phyloP scores from a whole-genome alignment of 1,140 invertebrate species.

The Samia ricini region DNA sequence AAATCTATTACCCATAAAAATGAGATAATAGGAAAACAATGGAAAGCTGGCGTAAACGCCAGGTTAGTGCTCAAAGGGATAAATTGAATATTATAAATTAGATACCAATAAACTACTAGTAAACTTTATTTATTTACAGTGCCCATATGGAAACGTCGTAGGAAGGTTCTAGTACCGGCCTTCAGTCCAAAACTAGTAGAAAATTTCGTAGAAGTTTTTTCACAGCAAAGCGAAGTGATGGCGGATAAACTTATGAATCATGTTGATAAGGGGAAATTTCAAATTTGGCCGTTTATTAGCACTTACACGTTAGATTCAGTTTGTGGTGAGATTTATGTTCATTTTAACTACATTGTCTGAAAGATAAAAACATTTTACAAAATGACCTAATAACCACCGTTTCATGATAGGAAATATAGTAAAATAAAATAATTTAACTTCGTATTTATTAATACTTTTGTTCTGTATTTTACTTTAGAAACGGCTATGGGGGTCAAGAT shows the following conservation, averaged over 20 bases:
- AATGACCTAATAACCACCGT: no score
- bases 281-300: constrained; percentile 45
- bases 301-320: constrained; percentile 60
- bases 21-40: no score
- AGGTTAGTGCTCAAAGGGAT: no score
- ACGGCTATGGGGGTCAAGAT: constrained; percentile 66
- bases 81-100: no score
- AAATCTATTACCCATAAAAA: no score
- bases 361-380: no score
- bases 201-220: constrained; percentile 85
- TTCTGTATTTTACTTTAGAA: constrained; percentile 36
- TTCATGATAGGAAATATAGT: no score
- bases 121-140: constrained; percentile 40
- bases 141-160: constrained; percentile 86
- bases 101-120: no score
- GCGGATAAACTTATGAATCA: constrained; percentile 28
- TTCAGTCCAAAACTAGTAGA: constrained; percentile 94
- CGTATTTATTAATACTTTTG: neutral
- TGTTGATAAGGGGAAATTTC: constrained; percentile 27
- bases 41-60: no score
- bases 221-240: constrained; percentile 82
- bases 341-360: neutral
- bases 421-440: no score
- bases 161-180: constrained; percentile 90
- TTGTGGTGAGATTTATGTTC: constrained; percentile 41